Percentiles rank a stretch among this genome's conserved stretches.
These are phyloP conservation scores for Plemyria rubiginata DNA, from an alignment of 2,888 invertebrate genomes.

Conservation along the genomic window DNA sequence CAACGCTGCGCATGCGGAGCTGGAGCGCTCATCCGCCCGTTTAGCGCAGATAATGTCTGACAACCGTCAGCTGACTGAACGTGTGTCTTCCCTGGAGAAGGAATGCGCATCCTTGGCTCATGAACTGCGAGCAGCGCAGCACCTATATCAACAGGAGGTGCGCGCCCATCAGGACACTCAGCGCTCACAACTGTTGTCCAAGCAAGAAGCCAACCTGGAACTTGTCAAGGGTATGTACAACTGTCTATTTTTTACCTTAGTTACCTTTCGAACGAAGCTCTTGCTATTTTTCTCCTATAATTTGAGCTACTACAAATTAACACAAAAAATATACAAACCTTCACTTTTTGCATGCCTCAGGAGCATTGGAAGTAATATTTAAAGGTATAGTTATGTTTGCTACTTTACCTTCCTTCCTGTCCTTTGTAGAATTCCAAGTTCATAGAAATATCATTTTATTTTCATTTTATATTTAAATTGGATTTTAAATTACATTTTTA, in stretches of 20 bases:
- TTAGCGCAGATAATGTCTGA: slow-evolving; percentile 88
- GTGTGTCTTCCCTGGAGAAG: slow-evolving; percentile 94
- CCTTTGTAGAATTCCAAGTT: slow-evolving; percentile 32
- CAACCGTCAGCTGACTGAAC: slow-evolving; percentile 91
- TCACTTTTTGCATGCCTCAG: slow-evolving; percentile 86
- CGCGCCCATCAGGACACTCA: slow-evolving; percentile 95
- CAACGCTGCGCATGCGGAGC: slow-evolving; percentile 86
- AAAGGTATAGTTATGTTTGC: slow-evolving; percentile 86
- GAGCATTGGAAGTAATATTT: slow-evolving; percentile 88
- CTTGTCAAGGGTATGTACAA: slow-evolving; percentile 91
- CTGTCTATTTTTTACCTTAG: slow-evolving; percentile 27
- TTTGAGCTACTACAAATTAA: slow-evolving; percentile 57
- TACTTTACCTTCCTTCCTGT: slow-evolving; percentile 53
- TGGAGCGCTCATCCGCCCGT: slow-evolving; percentile 86
- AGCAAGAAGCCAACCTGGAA: slow-evolving; percentile 97
- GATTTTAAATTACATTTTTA: slow-evolving; percentile 15
- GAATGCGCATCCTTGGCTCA: slow-evolving; percentile 93
- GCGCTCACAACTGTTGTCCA: slow-evolving; percentile 91
- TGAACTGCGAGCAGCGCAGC: slow-evolving; percentile 93
- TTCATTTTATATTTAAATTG: slow-evolving; percentile 10
- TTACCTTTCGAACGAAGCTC: slow-evolving; percentile 43
- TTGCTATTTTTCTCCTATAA: slow-evolving; percentile 60
- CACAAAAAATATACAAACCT: slow-evolving; percentile 62
- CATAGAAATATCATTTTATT: slow-evolving; percentile 7
- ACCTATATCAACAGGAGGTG: slow-evolving; percentile 93